A percentile compares a stretch with the other conserved stretches of the same genome.
These are phyloP conservation scores for Willisornis vidua DNA, from an alignment of 2,113 vertebrate genomes.

Conservation along the genomic window DNA sequence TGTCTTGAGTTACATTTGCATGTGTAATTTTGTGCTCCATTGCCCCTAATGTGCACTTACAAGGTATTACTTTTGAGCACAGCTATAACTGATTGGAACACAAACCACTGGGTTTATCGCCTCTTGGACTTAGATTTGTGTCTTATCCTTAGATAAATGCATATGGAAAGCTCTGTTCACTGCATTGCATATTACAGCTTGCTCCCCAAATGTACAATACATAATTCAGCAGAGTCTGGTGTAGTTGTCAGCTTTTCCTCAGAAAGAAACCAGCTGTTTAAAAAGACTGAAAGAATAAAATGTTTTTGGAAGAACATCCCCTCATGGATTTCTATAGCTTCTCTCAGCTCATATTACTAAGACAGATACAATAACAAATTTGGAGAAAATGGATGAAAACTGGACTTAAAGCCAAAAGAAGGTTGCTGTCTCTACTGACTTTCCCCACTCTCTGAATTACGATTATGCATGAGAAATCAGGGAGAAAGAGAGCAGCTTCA, in stretches of 20 bases:
- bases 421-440: neutral
- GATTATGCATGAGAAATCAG: neutral
- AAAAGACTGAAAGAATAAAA: slow-evolving; percentile 19
- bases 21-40: slow-evolving; percentile 74
- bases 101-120: slow-evolving; percentile 59
- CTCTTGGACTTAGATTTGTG: slow-evolving; percentile 48
- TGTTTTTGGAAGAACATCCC: slow-evolving; percentile 3
- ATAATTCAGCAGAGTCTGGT: slow-evolving; percentile 47
- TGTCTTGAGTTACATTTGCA: slow-evolving; percentile 36
- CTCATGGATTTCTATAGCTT: slow-evolving; percentile 8
- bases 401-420: neutral
- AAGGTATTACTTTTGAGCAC: slow-evolving; percentile 46
- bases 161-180: slow-evolving; percentile 1
- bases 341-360: slow-evolving; percentile 13
- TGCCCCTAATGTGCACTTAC: slow-evolving; percentile 59
- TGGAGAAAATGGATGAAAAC: slow-evolving; percentile 17
- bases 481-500: neutral
- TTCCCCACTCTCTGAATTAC: neutral
- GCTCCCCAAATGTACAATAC: slow-evolving; percentile 28
- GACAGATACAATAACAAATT: slow-evolving; percentile 8
- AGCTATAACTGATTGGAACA: slow-evolving; percentile 37
- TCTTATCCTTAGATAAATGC: slow-evolving; percentile 37
- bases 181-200: slow-evolving; percentile 5
- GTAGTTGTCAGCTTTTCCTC: slow-evolving; percentile 37
- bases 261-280: slow-evolving; percentile 57